Evolutionary conservation across 1,140 invertebrate species (phyloP).

Genomic region (Uloborus diversus): DNA sequence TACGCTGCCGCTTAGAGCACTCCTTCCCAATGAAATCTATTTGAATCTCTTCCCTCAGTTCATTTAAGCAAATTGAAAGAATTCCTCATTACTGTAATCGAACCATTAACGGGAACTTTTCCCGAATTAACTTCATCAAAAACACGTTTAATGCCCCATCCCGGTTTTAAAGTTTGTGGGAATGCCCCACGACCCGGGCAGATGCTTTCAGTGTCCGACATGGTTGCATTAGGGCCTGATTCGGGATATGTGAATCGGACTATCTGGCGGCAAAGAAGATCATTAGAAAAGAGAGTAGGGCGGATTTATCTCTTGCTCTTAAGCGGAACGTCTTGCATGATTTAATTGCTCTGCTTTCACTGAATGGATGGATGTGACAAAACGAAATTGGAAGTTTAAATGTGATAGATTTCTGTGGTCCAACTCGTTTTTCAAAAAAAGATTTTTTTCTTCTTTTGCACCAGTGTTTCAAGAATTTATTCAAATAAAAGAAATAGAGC

Average conservation of each 20-base stretch:
- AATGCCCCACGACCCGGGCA: conserved; percentile 35
- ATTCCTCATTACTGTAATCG: conserved; percentile 55
- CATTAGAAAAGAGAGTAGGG: conserved; percentile 18
- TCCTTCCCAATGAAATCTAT: conserved; percentile 22
- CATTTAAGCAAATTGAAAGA: conserved; percentile 56
- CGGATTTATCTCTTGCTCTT: neutral
- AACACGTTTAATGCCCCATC: conserved; percentile 18
- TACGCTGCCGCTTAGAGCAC: no score
- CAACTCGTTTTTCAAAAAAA: no score
- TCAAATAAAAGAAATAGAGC: no score
- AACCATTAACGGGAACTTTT: conserved; percentile 49
- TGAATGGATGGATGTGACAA: no score
- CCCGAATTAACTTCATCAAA: conserved; percentile 54
- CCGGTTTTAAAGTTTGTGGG: conserved; percentile 45
- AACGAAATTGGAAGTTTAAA: no score
- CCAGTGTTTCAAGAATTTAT: no score
- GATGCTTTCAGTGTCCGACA: conserved; percentile 30
- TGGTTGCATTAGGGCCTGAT: neutral
- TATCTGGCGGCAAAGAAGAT: neutral
- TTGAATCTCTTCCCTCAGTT: conserved; percentile 42
- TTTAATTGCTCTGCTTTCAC: no score
- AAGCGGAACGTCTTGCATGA: neutral
- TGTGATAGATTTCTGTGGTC: no score
- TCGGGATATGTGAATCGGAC: neutral
- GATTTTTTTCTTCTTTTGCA: no score